A percentile compares a stretch with the other conserved stretches of the same genome.
Conservation (phyloP, 2,888 invertebrate genomes). For the Lepeophtheirus nordmannii region DNA sequence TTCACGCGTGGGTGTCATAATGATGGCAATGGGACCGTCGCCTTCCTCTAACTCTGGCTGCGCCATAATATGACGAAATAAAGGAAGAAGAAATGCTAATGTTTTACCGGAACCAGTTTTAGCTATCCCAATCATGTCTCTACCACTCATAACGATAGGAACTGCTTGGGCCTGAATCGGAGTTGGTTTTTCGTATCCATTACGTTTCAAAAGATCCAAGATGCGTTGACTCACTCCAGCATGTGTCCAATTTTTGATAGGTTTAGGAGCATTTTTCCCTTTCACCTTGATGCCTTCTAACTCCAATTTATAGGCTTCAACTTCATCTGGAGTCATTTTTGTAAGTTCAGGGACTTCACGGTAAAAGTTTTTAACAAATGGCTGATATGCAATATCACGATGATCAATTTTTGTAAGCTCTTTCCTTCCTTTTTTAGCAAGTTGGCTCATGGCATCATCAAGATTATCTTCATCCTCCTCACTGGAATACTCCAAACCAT, state of each 20-base stretch:
- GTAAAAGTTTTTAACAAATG: slow-evolving; percentile 89
- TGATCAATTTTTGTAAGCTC: slow-evolving; percentile 88
- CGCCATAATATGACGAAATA: slow-evolving; percentile 90
- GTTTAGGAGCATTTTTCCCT: slow-evolving; percentile 89
- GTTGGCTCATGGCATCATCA: slow-evolving; percentile 66
- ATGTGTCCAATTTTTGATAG: slow-evolving; percentile 91
- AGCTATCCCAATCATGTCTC: slow-evolving; percentile 95
- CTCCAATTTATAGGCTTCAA: slow-evolving; percentile 63
- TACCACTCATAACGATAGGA: slow-evolving; percentile 78
- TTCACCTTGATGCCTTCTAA: slow-evolving; percentile 88
- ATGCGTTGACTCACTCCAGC: slow-evolving; percentile 93
- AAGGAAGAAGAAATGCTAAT: slow-evolving; percentile 86
- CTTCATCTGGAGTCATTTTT: slow-evolving; percentile 71
- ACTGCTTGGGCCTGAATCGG: slow-evolving; percentile 97
- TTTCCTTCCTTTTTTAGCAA: slow-evolving; percentile 55
- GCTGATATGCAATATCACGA: slow-evolving; percentile 62
- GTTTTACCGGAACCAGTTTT: slow-evolving; percentile 99
- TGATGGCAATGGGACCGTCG: slow-evolving; percentile 46
- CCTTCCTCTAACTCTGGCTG: slow-evolving; percentile 47
- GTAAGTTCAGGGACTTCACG: slow-evolving; percentile 81
- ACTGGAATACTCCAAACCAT: slow-evolving; percentile 87
- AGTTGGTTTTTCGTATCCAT: slow-evolving; percentile 87
- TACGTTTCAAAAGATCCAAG: slow-evolving; percentile 73
- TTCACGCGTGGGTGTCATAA: slow-evolving; percentile 96
- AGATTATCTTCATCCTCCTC: slow-evolving; percentile 81